Evolutionary conservation across 2,888 invertebrate species (phyloP).

Genomic region (Tachystola acroxantha): DNA sequence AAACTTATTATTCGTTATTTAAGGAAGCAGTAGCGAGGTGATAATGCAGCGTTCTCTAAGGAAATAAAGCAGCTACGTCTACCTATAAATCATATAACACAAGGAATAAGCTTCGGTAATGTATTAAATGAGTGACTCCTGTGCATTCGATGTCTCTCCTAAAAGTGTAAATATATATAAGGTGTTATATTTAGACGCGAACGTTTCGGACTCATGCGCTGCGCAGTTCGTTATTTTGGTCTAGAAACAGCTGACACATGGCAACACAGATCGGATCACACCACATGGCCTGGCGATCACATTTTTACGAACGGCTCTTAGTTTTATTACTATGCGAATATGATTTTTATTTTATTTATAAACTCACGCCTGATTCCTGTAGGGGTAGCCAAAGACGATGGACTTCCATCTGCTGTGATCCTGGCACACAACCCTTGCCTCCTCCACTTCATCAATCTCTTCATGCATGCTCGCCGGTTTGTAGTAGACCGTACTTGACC

Average conservation of each 20-base stretch:
- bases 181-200: conserved; percentile 30
- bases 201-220: conserved; percentile 34
- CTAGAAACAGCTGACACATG: conserved; percentile 53
- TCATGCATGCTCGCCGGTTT: too few species aligned
- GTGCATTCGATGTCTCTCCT: background rate
- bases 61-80: too few species aligned
- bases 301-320: conserved; percentile 3
- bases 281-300: conserved; percentile 30
- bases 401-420: too few species aligned
- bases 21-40: background rate
- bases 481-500: too few species aligned
- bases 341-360: too few species aligned
- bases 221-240: conserved; percentile 59
- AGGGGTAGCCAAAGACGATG: too few species aligned
- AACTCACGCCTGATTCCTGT: too few species aligned
- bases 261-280: conserved; percentile 34
- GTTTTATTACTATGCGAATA: conserved; percentile 1
- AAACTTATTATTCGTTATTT: background rate
- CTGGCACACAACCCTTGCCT: too few species aligned
- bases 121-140: background rate
- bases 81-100: too few species aligned
- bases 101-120: too few species aligned
- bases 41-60: too few species aligned
- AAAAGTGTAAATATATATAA: conserved; percentile 2
- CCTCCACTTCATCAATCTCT: too few species aligned